phyloP scores from a whole-genome alignment of 2,113 vertebrate genomes.

The Cinclus mexicanus region DNA sequence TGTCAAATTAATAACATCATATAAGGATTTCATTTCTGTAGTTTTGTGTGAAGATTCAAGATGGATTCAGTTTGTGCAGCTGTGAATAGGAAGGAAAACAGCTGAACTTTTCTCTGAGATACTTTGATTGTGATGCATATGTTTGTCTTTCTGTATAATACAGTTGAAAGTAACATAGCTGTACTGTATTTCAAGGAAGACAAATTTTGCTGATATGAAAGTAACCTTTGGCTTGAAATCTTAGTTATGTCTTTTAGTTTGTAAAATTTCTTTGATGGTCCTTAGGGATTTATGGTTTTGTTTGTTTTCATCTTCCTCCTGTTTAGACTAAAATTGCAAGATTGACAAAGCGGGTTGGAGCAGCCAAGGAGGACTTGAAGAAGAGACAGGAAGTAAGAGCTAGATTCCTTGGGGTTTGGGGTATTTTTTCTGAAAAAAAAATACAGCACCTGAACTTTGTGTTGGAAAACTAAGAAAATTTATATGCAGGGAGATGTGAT shows the following conservation, averaged over 20 bases:
- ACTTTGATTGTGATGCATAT: not conserved
- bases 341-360: constrained; percentile 93
- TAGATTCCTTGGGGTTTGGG: not conserved
- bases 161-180: not conserved
- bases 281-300: not conserved
- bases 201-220: not conserved
- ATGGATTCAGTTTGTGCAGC: not conserved
- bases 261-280: not conserved
- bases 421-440: not conserved
- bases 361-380: constrained; percentile 87
- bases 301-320: not conserved
- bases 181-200: not conserved
- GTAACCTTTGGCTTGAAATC: not conserved
- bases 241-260: not conserved
- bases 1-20: not conserved
- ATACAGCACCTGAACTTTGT: not conserved
- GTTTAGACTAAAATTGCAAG: constrained; percentile 89
- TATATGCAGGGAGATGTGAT: not conserved
- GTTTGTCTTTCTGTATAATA: not conserved
- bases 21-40: not conserved
- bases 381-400: constrained; percentile 88
- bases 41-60: not conserved
- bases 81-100: not conserved
- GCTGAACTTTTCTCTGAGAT: not conserved
- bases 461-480: not conserved